Evolutionary conservation across 2,888 invertebrate species (phyloP).

Genomic region (Thyatira batis): DNA sequence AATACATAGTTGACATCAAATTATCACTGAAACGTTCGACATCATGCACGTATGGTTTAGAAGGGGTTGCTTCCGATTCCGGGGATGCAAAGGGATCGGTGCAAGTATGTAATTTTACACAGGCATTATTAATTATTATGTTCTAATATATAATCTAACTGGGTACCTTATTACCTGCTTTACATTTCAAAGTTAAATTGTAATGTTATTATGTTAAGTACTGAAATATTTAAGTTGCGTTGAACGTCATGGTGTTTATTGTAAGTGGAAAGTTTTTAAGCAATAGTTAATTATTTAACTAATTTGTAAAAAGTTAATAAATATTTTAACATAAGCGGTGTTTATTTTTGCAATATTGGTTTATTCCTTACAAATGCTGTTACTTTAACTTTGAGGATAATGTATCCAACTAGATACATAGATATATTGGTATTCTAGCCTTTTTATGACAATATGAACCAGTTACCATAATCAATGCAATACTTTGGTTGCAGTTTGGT

Average conservation of each 20-base stretch:
- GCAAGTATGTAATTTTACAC: conserved; percentile 32
- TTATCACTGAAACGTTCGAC: too few species aligned
- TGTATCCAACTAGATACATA: background rate
- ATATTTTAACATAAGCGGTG: conserved; percentile 62
- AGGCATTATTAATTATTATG: background rate
- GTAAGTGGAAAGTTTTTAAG: conserved; percentile 48
- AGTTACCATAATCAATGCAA: too few species aligned
- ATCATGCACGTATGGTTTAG: background rate
- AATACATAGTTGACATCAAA: too few species aligned
- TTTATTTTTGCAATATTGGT: too few species aligned
- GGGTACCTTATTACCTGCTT: conserved; percentile 6
- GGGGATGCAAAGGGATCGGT: conserved; percentile 6
- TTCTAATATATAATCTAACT: background rate
- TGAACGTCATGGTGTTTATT: conserved; percentile 44
- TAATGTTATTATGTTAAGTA: conserved; percentile 43
- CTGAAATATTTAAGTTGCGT: conserved; percentile 53
- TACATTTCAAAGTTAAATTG: conserved; percentile 26
- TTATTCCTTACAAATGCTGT: too few species aligned
- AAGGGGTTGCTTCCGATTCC: background rate
- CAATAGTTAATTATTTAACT: conserved; percentile 60
- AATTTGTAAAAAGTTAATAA: conserved; percentile 75
- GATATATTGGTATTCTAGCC: background rate
- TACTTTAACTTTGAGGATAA: too few species aligned
- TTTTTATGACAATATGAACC: background rate
- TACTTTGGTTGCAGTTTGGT: too few species aligned